Conservation (phyloP, 2,113 vertebrate species). For the Accipiter cooperii region DNA sequence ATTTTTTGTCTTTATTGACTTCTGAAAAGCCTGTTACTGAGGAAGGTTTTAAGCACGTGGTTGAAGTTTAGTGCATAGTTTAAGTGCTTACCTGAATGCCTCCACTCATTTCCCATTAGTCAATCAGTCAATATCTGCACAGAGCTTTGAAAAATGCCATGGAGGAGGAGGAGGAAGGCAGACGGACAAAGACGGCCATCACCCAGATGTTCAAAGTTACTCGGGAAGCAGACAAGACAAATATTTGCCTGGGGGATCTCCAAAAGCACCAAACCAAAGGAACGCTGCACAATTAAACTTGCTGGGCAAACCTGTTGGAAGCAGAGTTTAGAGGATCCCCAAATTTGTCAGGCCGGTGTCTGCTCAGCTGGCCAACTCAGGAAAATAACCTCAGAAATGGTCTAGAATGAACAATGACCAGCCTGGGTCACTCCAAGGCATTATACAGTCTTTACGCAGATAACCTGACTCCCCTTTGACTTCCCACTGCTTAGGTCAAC, state of each 20-base stretch:
- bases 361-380: background rate
- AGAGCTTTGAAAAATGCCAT: background rate
- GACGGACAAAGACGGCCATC: background rate
- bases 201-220: background rate
- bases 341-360: background rate
- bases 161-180: background rate
- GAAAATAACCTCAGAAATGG: background rate
- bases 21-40: background rate
- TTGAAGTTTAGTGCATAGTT: background rate
- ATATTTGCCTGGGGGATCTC: background rate
- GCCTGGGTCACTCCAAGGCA: background rate
- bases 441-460: background rate
- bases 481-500: background rate
- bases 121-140: background rate
- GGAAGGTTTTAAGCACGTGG: background rate
- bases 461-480: background rate
- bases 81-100: background rate
- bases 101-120: background rate
- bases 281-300: background rate
- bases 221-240: background rate
- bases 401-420: background rate
- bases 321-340: background rate
- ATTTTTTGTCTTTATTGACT: background rate
- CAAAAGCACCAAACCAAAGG: background rate
- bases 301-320: background rate